Evolutionary conservation across 2,797 vertebrate species (phyloP), one percentile per base, ranked within the genome.

Genomic region (Acanthurus tractus): DNA sequence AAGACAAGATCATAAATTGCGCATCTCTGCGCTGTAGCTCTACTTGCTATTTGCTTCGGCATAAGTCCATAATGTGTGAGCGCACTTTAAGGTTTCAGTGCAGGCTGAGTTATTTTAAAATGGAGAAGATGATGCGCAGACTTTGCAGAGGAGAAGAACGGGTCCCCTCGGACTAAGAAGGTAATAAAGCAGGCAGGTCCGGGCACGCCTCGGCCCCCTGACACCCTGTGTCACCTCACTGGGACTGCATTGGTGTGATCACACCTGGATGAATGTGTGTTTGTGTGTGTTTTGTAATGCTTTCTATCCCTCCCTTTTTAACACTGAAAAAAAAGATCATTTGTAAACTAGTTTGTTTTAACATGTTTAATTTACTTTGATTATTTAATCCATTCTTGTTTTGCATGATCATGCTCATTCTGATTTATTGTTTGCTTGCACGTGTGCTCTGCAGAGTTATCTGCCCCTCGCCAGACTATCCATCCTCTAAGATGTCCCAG

Each of bases 401-500:
- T 45, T 1, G 7, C 8, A 3, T 25, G 40, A 59, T 49, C 6
- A n/a, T 8, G 17, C 25, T 25, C 38, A 0, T 23, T 18, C 3
- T 25, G 36, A 42, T 36, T 34, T 34, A 34, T 34, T 34, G 29
- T 34, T 7, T 34, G 2, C 9, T 23, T 38, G 23, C 36, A 45
- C 34, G 42, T 64, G 2, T 70, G 20, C 50, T 52, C 73, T 74
- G 57, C 86, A 99, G 98, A 93, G 95, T 89, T 71, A 94, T 96
- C 86, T 95, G 93, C 44, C 96, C 96, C 15, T 90, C 95, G 40
- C 80, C 93, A 52, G 94, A 95, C 69, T 92, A 92, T 79, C 89
- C 88, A 1, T 36, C 86, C 2, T 89, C 79, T 90, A 97, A 96
- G 92, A 99, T 99, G 98, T 96, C 98, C 81, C 96, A 96, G 91